Evolutionary conservation across 2,888 invertebrate genomes (phyloP).

Genomic region (Corythucha ciliata): DNA sequence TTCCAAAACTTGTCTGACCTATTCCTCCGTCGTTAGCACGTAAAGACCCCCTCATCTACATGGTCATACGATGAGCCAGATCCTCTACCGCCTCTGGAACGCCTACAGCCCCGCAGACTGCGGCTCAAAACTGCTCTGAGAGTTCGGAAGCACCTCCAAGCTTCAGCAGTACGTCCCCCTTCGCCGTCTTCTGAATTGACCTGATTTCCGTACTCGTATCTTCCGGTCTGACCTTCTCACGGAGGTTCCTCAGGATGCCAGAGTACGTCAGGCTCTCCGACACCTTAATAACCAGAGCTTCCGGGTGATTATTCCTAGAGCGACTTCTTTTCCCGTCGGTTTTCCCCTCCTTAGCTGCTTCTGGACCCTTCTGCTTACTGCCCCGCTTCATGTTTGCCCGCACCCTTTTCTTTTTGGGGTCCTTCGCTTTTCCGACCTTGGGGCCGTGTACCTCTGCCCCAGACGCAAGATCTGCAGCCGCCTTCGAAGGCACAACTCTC

Average conservation of each 20-base stretch:
- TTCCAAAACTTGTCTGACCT: neutral
- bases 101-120: neutral
- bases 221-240: constrained; percentile 7
- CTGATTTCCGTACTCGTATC: constrained; percentile 8
- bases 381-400: no score
- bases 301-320: neutral
- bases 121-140: no score
- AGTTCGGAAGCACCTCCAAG: neutral
- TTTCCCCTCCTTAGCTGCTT: neutral
- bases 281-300: neutral
- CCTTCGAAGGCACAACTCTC: no score
- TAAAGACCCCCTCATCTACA: no score
- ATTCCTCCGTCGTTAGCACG: neutral
- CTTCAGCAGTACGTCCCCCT: constrained; percentile 7
- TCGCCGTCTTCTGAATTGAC: neutral
- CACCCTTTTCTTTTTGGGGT: no score
- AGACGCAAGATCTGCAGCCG: no score
- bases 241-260: constrained; percentile 4
- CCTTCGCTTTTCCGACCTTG: no score
- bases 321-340: neutral
- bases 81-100: neutral
- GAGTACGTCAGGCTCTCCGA: constrained; percentile 6
- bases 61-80: neutral
- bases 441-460: no score
- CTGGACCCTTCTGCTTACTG: neutral